Percentiles rank a stretch among this genome's conserved stretches.
These are phyloP conservation scores for Lepidurus packardi DNA, from an alignment of 1,140 invertebrate species.

Conservation along the genomic window DNA sequence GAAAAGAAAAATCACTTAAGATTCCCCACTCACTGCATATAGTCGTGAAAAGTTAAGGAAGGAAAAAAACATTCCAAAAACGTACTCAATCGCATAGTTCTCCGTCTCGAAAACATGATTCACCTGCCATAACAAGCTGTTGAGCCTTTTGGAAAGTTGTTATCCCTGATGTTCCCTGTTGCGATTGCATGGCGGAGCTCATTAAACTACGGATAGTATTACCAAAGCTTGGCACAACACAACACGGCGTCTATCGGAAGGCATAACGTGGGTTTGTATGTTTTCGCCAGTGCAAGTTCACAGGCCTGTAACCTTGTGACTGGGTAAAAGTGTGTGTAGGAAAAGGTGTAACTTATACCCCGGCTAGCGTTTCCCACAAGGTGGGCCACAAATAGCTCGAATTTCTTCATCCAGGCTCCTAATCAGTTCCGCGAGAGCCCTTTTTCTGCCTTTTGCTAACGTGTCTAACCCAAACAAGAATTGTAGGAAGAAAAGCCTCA, in stretches of 20 bases:
- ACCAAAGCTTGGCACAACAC: slow-evolving; percentile 7
- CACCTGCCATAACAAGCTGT: slow-evolving; percentile 21
- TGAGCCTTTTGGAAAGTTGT: slow-evolving; percentile 10
- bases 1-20: not conserved
- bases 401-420: not conserved
- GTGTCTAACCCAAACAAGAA: not conserved
- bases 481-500: not conserved
- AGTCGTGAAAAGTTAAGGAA: not conserved
- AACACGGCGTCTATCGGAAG: not conserved
- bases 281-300: not conserved
- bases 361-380: slow-evolving; percentile 9
- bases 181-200: slow-evolving; percentile 12
- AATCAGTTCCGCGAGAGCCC: not conserved
- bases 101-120: slow-evolving; percentile 3
- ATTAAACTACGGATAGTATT: slow-evolving; percentile 10
- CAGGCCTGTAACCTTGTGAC: slow-evolving; percentile 17
- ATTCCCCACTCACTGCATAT: not conserved
- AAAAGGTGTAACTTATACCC: slow-evolving; percentile 4
- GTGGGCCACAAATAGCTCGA: slow-evolving; percentile 13
- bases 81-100: not conserved
- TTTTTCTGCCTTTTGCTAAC: not conserved
- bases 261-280: not conserved
- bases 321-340: not conserved
- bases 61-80: not conserved
- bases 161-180: slow-evolving; percentile 12